Evolutionary conservation across 1,140 invertebrate genomes (phyloP).

Genomic region (Nixonia krombeini): DNA sequence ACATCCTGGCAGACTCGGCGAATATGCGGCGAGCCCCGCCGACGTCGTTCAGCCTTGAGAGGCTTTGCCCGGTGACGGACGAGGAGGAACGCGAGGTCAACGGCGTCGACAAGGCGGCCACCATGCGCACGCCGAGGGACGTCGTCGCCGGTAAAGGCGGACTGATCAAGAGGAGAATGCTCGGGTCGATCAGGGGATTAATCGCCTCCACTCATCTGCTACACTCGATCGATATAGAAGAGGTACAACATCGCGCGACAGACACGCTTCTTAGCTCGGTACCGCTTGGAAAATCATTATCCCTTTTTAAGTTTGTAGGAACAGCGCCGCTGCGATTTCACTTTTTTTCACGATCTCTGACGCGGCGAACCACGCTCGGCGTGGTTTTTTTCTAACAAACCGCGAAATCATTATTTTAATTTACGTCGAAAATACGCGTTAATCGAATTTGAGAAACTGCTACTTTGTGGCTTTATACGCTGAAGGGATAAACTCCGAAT

Average conservation of each 20-base stretch:
- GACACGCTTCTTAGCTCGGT: background rate
- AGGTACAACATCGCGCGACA: constrained; percentile 63
- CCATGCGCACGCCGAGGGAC: background rate
- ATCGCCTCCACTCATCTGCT: constrained; percentile 66
- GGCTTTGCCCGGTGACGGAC: constrained; percentile 50
- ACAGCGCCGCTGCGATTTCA: too few relatives aligned
- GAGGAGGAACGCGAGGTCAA: background rate
- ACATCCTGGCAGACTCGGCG: constrained; percentile 12
- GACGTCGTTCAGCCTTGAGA: constrained; percentile 59
- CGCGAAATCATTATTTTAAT: too few relatives aligned
- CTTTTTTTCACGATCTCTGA: too few relatives aligned
- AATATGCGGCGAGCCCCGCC: constrained; percentile 27
- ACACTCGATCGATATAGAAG: constrained; percentile 58
- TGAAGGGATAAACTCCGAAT: too few relatives aligned
- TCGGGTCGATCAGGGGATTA: constrained; percentile 66
- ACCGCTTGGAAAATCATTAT: too few relatives aligned
- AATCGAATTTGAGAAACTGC: too few relatives aligned
- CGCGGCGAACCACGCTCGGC: too few relatives aligned
- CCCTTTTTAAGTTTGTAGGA: too few relatives aligned
- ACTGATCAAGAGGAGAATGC: constrained; percentile 65
- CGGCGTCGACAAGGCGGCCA: constrained; percentile 39
- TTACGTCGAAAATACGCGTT: too few relatives aligned
- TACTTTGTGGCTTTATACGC: too few relatives aligned
- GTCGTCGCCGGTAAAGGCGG: constrained; percentile 26
- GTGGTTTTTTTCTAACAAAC: too few relatives aligned